Evolutionary conservation across 2,113 vertebrate genomes (phyloP).

Genomic region (Chaenogobius annularis): DNA sequence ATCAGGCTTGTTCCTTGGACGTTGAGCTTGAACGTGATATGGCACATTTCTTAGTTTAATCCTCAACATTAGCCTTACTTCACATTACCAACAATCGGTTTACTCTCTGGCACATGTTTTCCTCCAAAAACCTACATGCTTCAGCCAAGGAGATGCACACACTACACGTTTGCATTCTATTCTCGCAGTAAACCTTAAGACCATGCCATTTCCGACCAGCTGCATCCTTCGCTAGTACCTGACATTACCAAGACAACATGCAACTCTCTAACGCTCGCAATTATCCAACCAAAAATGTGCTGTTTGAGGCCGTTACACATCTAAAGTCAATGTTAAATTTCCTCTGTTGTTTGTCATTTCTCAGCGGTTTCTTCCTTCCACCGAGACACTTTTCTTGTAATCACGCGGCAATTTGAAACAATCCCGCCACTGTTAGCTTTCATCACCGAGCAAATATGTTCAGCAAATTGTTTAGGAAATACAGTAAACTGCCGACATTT

Average conservation of each 20-base stretch:
- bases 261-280: not conserved
- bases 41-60: not conserved
- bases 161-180: not conserved
- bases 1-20: too few species aligned
- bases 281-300: not conserved
- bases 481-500: conserved; percentile 24
- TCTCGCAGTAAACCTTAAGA: not conserved
- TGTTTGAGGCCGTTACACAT: not conserved
- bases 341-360: not conserved
- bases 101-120: not conserved
- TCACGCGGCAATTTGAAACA: conserved; percentile 44
- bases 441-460: conserved; percentile 43
- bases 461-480: conserved; percentile 47
- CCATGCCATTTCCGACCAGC: not conserved
- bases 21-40: not conserved
- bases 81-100: not conserved
- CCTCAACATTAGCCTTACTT: not conserved
- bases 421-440: conserved; percentile 40
- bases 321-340: conserved; percentile 23
- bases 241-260: not conserved
- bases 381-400: conserved; percentile 23
- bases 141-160: not conserved
- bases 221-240: not conserved
- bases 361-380: conserved; percentile 27
- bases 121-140: not conserved